A percentile compares a stretch with the other conserved stretches of the same genome.
These are phyloP conservation scores for Dryobotodes eremita DNA, from an alignment of 2,888 invertebrate species.

Conservation along the genomic window DNA sequence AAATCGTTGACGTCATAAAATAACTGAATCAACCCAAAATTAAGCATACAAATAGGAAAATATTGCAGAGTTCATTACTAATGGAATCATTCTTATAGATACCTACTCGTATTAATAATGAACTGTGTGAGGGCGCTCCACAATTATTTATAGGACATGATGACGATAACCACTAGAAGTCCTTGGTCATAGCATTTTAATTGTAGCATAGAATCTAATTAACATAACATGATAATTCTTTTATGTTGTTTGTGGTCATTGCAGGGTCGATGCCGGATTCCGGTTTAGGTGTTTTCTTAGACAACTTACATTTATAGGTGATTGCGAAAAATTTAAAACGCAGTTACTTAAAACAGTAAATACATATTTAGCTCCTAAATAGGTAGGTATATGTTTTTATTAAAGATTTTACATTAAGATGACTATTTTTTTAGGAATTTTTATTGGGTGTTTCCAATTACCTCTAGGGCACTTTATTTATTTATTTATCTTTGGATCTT, in stretches of 20 bases:
- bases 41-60: neutral
- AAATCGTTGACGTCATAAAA: neutral
- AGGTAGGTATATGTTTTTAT: no score
- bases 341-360: neutral
- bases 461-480: no score
- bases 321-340: neutral
- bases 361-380: no score
- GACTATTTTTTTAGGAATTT: no score
- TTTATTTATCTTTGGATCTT: no score
- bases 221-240: conserved; percentile 11
- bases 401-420: no score
- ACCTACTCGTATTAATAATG: no score
- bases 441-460: no score
- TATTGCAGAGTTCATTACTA: no score
- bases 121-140: neutral
- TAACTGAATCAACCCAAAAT: neutral
- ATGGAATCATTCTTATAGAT: no score
- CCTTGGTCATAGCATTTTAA: conserved; percentile 34
- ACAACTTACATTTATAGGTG: neutral
- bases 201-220: conserved; percentile 4
- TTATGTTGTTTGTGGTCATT: conserved; percentile 29
- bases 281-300: conserved; percentile 2
- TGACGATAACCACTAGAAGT: conserved; percentile 8
- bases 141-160: conserved; percentile 27
- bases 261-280: conserved; percentile 2